Base-by-base conservation (phyloP, 2,797 vertebrate genomes). In the Muscicapa comitata region DNA sequence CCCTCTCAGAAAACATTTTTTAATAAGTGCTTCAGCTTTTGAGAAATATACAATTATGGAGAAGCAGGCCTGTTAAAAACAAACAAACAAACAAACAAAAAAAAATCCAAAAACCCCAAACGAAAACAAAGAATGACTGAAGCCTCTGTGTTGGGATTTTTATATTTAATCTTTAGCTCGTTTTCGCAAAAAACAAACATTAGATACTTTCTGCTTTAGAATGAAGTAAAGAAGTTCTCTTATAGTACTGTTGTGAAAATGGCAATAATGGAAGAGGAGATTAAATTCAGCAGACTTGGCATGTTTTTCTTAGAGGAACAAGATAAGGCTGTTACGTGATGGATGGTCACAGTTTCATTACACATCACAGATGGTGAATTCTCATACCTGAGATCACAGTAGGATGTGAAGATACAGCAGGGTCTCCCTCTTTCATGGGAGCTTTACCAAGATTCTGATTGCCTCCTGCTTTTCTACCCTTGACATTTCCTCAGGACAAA, bases 401-500 rank as follows among this genome's bases (percentile, higher is more conserved):
- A 50, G 12, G 51, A 61, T 65, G 35, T 58, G 24, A 86, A 67
- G 26, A 43, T 33, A 45, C 4, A 57, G 45, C 47, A 75, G 29
- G 26, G 59, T 65, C 42, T 74, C 17, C 6, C 5, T 35, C 1
- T 5, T 81, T 75, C 11, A 1, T 62, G 10, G 17, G n/a, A 84
- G 31, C 29, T 72, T 38, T 73, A 31, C 25, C 11, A 54, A n/a
- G 20, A 40, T 47, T 75, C 15, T 63, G 47, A 37, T 14, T 88
- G 28, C 23, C 83, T 80, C 10, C 23, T 45, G 12, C 53, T 81
- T 88, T 88, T 84, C 38, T 78, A 33, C 10, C 63, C 93, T 47
- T 86, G 88, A 25, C 88, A 71, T 67, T 95, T 92, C 72, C 70
- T 96, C 70, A 40, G 43, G 33, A 88, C 65, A 77, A 31, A 95